Evolutionary conservation across 2,113 vertebrate genomes (phyloP), one percentile per base, ranked within the genome.

Genomic region (Cygnus atratus): DNA sequence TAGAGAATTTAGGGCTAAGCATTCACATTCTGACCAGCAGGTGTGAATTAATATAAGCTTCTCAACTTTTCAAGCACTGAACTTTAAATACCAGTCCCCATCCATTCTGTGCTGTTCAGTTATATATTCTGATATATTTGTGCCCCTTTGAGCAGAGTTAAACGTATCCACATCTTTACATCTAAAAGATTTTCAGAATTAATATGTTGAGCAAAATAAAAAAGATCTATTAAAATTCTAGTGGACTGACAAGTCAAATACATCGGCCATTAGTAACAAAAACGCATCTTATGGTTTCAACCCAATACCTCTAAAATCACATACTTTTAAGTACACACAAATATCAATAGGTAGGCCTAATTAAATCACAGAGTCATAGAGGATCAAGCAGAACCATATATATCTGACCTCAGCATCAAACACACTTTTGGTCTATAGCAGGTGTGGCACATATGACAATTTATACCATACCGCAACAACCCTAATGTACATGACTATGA

Each of bases 401-500:
- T 3, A 24, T 71, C 58, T 77, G 75, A 58, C 61, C 43, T 67
- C 67, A 29, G 2, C 9, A 67, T 44, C 21, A 57, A 92, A 86
- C 29, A 71, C 3, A 11, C 18, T 52, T 65, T 10, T 71, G 68
- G 19, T 66, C 63, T 61, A 3, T 10, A 62, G 4, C 31, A 71
- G n/a, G 14, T 31, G 16, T 28, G 52, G 48, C 54, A 25, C 46
- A 39, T 0, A 0, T 9, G n/a, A 24, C 37, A 86, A 63, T 44
- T 77, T 43, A 54, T 4, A 46, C 22, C 12, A 8, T 13, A 35
- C 6, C 43, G 59, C 26, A 73, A 4, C 39, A 76, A 37, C 2
- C 4, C 2, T 6, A 4, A 61, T 58, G 29, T 18, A 76, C 75
- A 44, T 18, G 1, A 21, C 28, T 28, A 12, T 10, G 28, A 21